Conservation (phyloP, 1,140 invertebrate genomes). For the Drosophila bifasciata region DNA sequence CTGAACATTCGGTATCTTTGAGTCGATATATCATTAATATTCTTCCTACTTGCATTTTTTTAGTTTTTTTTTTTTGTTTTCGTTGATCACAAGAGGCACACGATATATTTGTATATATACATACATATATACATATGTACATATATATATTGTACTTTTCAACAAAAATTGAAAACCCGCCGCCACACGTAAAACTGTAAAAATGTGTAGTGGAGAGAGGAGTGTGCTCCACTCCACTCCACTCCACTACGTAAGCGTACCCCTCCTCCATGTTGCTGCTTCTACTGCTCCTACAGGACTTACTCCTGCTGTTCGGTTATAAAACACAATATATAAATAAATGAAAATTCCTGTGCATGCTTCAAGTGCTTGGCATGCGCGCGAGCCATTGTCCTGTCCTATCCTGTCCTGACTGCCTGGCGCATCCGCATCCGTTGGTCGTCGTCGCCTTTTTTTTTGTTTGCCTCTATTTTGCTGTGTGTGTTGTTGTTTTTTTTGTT, state of each 20-base stretch:
- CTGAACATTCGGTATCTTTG: too few relatives aligned
- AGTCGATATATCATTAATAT: too few relatives aligned
- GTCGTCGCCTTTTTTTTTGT: conserved; percentile 49
- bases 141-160: conserved; percentile 66
- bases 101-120: conserved; percentile 29
- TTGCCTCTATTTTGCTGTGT: conserved; percentile 8
- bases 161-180: conserved; percentile 75
- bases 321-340: conserved; percentile 83
- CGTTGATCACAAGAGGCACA: conserved; percentile 42
- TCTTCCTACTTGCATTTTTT: too few relatives aligned
- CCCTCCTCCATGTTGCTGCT: conserved; percentile 1
- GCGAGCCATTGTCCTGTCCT: conserved; percentile 76
- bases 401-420: conserved; percentile 21
- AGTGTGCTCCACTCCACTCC: too few relatives aligned
- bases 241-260: too few relatives aligned
- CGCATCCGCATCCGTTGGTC: conserved; percentile 63
- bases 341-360: conserved; percentile 82
- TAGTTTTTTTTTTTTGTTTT: conserved; percentile 21
- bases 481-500: conserved; percentile 15
- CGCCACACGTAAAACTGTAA: conserved; percentile 68
- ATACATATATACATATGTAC: background rate
- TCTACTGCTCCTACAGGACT: conserved; percentile 22
- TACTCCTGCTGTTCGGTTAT: conserved; percentile 54
- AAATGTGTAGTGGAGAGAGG: conserved; percentile 51
- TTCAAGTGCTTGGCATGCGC: conserved; percentile 77